These are phyloP conservation scores for Gila orcuttii DNA, from an alignment of 2,113 vertebrate genomes.

Conservation along the genomic window DNA sequence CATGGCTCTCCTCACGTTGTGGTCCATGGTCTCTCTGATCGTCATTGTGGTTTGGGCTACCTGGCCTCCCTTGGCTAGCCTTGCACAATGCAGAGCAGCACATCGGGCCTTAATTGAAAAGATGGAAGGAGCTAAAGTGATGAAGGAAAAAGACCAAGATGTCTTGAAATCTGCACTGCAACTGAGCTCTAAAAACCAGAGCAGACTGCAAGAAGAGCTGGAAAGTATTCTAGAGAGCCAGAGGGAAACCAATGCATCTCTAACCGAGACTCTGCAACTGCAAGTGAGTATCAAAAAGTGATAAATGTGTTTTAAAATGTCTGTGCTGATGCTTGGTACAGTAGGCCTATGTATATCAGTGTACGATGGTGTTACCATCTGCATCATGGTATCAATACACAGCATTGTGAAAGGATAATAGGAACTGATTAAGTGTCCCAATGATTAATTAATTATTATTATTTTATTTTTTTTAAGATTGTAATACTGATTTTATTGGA, in stretches of 20 bases:
- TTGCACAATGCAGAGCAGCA: slow-evolving; percentile 36
- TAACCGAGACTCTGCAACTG: slow-evolving; percentile 34
- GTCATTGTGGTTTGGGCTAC: slow-evolving; percentile 60
- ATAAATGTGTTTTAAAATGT: neutral
- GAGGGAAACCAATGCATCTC: slow-evolving; percentile 10
- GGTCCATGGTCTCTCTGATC: slow-evolving; percentile 57
- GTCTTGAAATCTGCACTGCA: slow-evolving; percentile 23
- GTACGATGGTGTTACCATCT: neutral
- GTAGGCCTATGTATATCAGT: neutral
- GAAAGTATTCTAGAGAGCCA: slow-evolving; percentile 13
- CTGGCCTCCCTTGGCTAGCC: slow-evolving; percentile 21
- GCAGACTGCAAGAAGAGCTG: slow-evolving; percentile 39
- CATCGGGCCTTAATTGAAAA: slow-evolving; percentile 35
- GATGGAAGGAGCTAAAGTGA: slow-evolving; percentile 21
- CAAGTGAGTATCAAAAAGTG: slow-evolving; percentile 41
- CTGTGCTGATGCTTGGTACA: neutral
- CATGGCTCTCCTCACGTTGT: slow-evolving; percentile 51
- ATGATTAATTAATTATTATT: neutral
- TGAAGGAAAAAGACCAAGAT: slow-evolving; percentile 30
- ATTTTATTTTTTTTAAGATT: neutral
- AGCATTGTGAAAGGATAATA: neutral
- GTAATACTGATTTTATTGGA: neutral
- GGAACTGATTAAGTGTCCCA: neutral
- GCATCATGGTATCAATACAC: too few relatives aligned
- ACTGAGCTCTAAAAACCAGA: slow-evolving; percentile 37